phyloP scores from a whole-genome alignment of 2,888 invertebrate species.

The Steinernema hermaphroditum region DNA sequence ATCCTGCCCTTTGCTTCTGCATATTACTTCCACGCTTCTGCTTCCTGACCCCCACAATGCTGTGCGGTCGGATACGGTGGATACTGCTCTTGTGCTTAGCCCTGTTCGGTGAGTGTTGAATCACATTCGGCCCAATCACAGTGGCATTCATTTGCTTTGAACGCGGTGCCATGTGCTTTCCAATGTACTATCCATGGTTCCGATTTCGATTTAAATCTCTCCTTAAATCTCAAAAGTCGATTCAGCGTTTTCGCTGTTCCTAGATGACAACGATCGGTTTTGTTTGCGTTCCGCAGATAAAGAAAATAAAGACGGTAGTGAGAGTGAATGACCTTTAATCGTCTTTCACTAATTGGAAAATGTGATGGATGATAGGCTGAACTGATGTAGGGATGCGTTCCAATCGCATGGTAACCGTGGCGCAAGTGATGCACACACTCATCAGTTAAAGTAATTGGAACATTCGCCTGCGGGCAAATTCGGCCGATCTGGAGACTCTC shows the following conservation, averaged over 20 bases:
- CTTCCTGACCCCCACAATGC: neutral
- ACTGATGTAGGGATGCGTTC: neutral
- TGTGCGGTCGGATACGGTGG: neutral
- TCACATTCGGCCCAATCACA: too few species aligned
- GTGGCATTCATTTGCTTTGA: too few species aligned
- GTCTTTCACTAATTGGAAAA: neutral
- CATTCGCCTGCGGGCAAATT: neutral
- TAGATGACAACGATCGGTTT: neutral
- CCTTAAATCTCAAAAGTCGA: too few species aligned
- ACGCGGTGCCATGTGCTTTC: too few species aligned
- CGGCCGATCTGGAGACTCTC: too few species aligned
- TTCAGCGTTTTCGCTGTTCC: too few species aligned
- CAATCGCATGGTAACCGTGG: neutral
- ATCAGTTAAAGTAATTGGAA: constrained; percentile 10
- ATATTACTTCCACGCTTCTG: neutral
- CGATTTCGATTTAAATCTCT: too few species aligned
- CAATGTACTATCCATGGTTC: too few species aligned
- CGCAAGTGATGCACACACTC: constrained; percentile 7
- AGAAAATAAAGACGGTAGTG: constrained; percentile 19
- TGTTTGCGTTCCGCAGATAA: neutral
- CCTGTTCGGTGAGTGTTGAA: neutral
- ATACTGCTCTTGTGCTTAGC: neutral
- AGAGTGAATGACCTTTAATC: constrained; percentile 17
- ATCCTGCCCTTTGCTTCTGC: neutral
- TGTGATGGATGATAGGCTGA: neutral